Conservation (phyloP, 2,888 invertebrate species). For the Eutolmus rufibarbis region DNA sequence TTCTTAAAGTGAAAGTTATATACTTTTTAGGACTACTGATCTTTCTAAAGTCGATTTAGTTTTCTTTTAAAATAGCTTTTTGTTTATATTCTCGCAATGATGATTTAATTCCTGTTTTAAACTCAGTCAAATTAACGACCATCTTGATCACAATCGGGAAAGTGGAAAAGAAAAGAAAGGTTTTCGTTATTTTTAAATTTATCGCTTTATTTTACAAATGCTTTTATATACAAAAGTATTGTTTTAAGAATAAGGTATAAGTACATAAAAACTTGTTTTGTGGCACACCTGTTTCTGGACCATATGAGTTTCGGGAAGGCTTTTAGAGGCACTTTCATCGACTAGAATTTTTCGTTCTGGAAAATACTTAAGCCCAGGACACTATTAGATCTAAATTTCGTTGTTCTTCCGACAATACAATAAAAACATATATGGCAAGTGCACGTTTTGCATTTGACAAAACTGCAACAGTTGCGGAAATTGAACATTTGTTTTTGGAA, state of each 20-base stretch:
- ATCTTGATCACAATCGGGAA: neutral
- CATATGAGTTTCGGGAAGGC: neutral
- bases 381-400: neutral
- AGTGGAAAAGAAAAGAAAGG: neutral
- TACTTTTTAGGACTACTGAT: no score
- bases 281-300: slow-evolving; percentile 10
- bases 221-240: slow-evolving; percentile 28
- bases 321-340: slow-evolving; percentile 11
- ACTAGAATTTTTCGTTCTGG: slow-evolving; percentile 3
- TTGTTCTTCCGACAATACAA: neutral
- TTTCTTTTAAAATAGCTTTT: no score
- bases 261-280: slow-evolving; percentile 28
- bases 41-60: no score
- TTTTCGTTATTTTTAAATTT: neutral
- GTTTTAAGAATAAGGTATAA: slow-evolving; percentile 5
- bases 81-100: no score
- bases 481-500: neutral
- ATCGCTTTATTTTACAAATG: neutral
- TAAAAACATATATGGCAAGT: neutral
- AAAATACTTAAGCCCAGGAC: neutral
- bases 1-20: no score
- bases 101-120: no score
- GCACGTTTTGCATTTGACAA: neutral
- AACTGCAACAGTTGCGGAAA: neutral
- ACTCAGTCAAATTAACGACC: no score